A percentile compares a stretch with the other conserved stretches of the same genome.
These are phyloP conservation scores for Astreopora myriophthalma DNA, from an alignment of 64 coral and sea anemone species.

Conservation along the genomic window DNA sequence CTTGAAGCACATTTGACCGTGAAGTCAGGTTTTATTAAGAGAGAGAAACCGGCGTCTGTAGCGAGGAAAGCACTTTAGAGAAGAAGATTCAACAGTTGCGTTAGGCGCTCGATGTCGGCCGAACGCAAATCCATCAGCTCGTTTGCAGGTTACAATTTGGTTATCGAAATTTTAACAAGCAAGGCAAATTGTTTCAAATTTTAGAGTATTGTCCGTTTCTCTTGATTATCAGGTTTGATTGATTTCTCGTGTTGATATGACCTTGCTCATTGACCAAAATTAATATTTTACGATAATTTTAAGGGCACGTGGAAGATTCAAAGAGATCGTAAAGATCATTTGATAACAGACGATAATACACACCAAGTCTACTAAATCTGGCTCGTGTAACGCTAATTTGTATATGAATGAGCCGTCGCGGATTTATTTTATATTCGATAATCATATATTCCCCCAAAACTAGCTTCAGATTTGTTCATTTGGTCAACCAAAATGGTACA, in stretches of 20 bases:
- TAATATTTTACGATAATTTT: conserved; percentile 46
- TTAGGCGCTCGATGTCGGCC: too few species aligned
- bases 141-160: background rate
- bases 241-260: conserved; percentile 45
- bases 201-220: conserved; percentile 6
- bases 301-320: conserved; percentile 41
- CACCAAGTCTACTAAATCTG: conserved; percentile 8
- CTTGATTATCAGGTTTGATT: conserved; percentile 11
- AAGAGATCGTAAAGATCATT: background rate
- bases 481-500: background rate
- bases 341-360: conserved; percentile 3
- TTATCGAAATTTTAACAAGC: background rate
- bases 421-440: background rate
- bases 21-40: background rate
- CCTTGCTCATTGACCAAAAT: conserved; percentile 42
- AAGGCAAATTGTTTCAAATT: background rate
- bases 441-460: background rate
- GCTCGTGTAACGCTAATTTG: conserved; percentile 25
- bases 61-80: too few species aligned
- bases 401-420: background rate
- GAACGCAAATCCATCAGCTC: background rate
- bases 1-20: background rate
- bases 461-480: too few species aligned
- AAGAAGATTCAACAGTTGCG: too few species aligned
- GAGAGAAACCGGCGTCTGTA: too few species aligned